Conservation (phyloP, 2,113 vertebrate genomes). For the Lycaon pictus region DNA sequence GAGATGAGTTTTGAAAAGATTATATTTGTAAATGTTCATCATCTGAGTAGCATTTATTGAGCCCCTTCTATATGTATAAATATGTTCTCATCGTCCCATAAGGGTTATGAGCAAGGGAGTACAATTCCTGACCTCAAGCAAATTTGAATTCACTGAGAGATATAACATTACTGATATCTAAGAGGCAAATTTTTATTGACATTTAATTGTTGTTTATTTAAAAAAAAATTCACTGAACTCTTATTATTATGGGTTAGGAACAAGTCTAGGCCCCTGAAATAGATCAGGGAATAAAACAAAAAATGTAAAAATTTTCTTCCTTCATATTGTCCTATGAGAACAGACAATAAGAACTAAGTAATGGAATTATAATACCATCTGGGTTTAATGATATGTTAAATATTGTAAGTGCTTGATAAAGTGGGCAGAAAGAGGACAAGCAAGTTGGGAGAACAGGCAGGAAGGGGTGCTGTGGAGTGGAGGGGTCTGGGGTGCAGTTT, state of each 20-base stretch:
- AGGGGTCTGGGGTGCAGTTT: neutral
- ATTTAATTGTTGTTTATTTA: neutral
- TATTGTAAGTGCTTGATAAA: neutral
- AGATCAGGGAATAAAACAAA: neutral
- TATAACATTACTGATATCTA: neutral
- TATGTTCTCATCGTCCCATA: neutral
- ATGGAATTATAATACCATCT: neutral
- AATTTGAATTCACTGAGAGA: neutral
- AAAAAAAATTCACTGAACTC: neutral
- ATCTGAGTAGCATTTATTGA: constrained; percentile 44
- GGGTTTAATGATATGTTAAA: neutral
- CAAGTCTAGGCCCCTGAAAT: neutral
- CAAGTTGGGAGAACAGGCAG: fast-evolving
- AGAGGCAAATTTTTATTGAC: neutral
- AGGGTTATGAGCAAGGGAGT: neutral
- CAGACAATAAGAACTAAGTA: neutral
- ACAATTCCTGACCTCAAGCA: neutral
- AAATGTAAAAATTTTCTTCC: neutral
- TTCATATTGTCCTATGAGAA: neutral
- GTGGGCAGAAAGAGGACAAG: neutral
- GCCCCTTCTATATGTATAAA: neutral
- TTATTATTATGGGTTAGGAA: neutral
- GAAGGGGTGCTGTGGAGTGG: fast-evolving
- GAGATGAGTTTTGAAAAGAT: constrained; percentile 46
- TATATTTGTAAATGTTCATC: constrained; percentile 51